phyloP scores from a whole-genome alignment of 2,113 vertebrate species.

The Nicator chloris region DNA sequence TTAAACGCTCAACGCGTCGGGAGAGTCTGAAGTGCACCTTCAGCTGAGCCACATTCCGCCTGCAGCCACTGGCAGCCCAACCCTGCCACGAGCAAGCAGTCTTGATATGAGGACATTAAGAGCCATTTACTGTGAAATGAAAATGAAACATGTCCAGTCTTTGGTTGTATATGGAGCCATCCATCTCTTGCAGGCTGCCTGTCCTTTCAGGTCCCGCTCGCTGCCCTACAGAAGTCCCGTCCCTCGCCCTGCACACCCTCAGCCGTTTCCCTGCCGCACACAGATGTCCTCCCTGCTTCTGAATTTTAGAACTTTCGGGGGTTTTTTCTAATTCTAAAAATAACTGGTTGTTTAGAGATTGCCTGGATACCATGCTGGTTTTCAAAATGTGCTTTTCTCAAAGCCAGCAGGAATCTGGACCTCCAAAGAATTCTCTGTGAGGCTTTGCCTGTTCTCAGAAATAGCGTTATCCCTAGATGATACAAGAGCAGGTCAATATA shows the following conservation, averaged over 20 bases:
- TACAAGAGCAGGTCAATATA: neutral
- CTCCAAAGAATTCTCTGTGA: constrained; percentile 5
- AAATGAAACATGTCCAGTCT: neutral
- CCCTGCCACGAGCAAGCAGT: neutral
- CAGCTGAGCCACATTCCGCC: neutral
- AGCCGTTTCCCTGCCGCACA: neutral
- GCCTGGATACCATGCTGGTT: constrained; percentile 19
- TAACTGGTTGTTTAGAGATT: constrained; percentile 38
- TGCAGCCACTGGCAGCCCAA: neutral
- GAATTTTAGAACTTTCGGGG: neutral
- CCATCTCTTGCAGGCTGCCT: neutral
- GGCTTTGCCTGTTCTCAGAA: neutral
- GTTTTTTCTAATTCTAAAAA: neutral
- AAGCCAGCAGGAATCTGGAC: constrained; percentile 24
- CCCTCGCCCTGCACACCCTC: accelerated
- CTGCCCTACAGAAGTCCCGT: neutral
- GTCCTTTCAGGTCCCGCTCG: neutral
- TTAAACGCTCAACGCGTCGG: constrained; percentile 28
- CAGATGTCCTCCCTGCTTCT: neutral
- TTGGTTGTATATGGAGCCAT: neutral
- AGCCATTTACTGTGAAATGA: constrained; percentile 1
- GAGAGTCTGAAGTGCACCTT: constrained; percentile 23
- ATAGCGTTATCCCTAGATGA: constrained; percentile 5
- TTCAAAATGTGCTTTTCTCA: constrained; percentile 52
- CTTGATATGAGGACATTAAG: neutral